Conservation (phyloP, 2,113 vertebrate genomes). For the Lophura nycthemera region DNA sequence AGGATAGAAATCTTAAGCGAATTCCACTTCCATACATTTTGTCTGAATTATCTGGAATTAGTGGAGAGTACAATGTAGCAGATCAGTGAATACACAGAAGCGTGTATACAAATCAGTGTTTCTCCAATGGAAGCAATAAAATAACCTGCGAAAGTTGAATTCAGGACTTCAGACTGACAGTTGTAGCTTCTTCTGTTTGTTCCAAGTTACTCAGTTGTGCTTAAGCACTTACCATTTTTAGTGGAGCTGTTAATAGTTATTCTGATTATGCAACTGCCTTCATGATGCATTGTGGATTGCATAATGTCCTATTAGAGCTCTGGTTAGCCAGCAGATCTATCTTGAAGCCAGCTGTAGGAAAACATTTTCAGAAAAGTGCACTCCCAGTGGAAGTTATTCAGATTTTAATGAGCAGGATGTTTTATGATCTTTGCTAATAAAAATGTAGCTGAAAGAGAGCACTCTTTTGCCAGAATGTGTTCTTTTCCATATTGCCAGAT, state of each 20-base stretch:
- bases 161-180: not conserved
- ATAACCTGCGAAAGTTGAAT: not conserved
- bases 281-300: slow-evolving; percentile 37
- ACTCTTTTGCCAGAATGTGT: slow-evolving; percentile 1
- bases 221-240: not conserved
- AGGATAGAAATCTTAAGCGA: not conserved
- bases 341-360: slow-evolving; percentile 48
- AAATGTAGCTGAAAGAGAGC: slow-evolving; percentile 25
- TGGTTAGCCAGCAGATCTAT: slow-evolving; percentile 46
- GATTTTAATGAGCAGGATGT: slow-evolving; percentile 47
- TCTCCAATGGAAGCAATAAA: not conserved
- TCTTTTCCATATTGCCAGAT: not conserved
- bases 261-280: slow-evolving; percentile 50
- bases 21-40: not conserved
- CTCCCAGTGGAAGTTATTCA: slow-evolving; percentile 55
- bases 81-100: not conserved
- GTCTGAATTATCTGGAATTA: not conserved
- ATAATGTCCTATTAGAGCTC: slow-evolving; percentile 48
- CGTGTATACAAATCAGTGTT: not conserved
- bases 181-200: not conserved
- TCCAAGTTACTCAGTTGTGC: not conserved
- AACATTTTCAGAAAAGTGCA: slow-evolving; percentile 45
- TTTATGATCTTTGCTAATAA: slow-evolving; percentile 62
- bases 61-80: not conserved
- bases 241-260: not conserved